Evolutionary conservation across 2,797 vertebrate genomes (phyloP).

Genomic region (Takifugu rubripes): DNA sequence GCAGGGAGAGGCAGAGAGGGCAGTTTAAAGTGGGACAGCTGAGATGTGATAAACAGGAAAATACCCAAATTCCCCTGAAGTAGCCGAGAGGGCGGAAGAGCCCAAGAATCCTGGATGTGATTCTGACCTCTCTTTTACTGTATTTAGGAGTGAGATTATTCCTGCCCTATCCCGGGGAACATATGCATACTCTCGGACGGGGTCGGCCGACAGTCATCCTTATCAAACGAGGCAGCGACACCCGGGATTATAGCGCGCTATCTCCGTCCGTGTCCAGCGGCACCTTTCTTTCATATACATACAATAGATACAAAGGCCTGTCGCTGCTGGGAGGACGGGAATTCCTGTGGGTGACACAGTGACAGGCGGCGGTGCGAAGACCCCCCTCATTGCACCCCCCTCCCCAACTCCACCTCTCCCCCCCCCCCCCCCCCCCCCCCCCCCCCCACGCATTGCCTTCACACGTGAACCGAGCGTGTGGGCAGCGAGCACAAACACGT

Average conservation of each 20-base stretch:
- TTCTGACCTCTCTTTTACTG: constrained; percentile 24
- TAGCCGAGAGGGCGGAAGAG: too few species aligned
- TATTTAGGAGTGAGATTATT: constrained; percentile 42
- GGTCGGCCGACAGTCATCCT: constrained; percentile 44
- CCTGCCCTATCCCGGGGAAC: constrained; percentile 22
- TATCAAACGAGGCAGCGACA: constrained; percentile 35
- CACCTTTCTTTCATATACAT: constrained; percentile 37
- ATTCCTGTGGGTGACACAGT: constrained; percentile 59
- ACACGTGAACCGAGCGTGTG: constrained; percentile 58
- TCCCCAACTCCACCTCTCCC: neutral
- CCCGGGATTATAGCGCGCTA: constrained; percentile 10
- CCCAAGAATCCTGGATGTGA: constrained; percentile 33
- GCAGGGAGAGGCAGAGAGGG: constrained; percentile 31
- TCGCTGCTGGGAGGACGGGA: constrained; percentile 34
- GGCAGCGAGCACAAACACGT: constrained; percentile 63
- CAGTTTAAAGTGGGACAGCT: constrained; percentile 50
- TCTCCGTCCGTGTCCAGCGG: constrained; percentile 27
- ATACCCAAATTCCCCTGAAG: constrained; percentile 41
- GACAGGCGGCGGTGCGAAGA: constrained; percentile 55
- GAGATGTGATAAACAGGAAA: constrained; percentile 50
- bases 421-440: constrained; percentile 5
- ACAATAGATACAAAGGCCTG: constrained; percentile 39
- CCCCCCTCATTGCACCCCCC: constrained; percentile 4
- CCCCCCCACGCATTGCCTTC: constrained; percentile 39
- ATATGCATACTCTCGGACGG: constrained; percentile 28